Base-by-base conservation (phyloP, 1,140 invertebrate species). In the Drosophila obscura region DNA sequence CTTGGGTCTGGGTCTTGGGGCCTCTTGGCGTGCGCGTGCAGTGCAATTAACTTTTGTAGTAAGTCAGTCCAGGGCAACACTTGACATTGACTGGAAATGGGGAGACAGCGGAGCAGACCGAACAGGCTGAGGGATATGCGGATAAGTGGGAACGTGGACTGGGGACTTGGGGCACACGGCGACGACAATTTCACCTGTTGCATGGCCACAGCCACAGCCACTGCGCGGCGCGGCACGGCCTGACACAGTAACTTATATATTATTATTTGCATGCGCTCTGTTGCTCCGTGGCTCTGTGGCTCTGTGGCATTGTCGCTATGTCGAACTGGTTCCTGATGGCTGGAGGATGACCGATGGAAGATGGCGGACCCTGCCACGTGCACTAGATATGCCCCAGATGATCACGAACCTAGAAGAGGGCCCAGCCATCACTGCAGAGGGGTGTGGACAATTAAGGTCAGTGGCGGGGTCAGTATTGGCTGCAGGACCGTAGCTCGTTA, bases 211-310 rank as follows among this genome's bases (percentile, higher is more conserved):
- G 46, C 53, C 61, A 64, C 28, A 3, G 8, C 28, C 28, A 31
- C 28, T 2, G 28, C 28, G 4, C 31, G 31, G 31, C 31, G 4
- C 22, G 22, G 22, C 31, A 31, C 31, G 8, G 4, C 11, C 85
- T 91, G 89, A 91, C 89, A 91, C 89, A 91, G 89, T 91, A 91
- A 91, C 89, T 91, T 89, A 91, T 87, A 77, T 88, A 88, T 88
- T 24, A 24, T 24, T 85, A 89, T 85, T 85, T 85, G 82, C 82
- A 85, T 85, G 82, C 72, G 43, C 53, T 31, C 28, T 31, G 28
- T 2, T 0, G 31, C 31, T 31, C 28, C 0, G 28, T 31, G 7
- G 28, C 28, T 9, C 31, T 9, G 31, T 9, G 2, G 31, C 31
- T 31, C 2, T 31, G 22, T 1, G 11, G 28, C 28, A 2, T 6